Percentiles rank a stretch among this genome's conserved stretches.
Evolutionary conservation across 2,113 vertebrate genomes (phyloP).

Genomic region (Psephotus haematonotus): DNA sequence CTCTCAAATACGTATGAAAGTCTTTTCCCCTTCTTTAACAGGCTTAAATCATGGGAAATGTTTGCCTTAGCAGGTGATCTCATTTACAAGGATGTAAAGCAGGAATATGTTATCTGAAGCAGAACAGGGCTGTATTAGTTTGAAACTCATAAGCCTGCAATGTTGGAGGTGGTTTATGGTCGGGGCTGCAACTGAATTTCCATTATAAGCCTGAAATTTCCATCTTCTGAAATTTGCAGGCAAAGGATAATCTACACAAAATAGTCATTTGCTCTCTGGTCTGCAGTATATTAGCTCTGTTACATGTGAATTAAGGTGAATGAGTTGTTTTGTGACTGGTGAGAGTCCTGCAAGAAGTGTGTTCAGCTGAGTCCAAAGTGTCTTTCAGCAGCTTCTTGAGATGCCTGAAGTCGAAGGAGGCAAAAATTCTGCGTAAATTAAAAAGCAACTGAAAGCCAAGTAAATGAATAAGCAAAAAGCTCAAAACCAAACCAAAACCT

Average conservation of each 20-base stretch:
- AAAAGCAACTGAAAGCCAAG: background rate
- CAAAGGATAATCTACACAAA: background rate
- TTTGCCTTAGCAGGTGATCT: background rate
- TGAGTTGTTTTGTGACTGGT: background rate
- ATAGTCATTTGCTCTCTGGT: background rate
- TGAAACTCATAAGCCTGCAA: background rate
- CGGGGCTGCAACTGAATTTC: background rate
- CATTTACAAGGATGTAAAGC: background rate
- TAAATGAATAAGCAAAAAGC: background rate
- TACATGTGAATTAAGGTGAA: background rate
- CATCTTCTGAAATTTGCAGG: background rate
- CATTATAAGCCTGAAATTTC: background rate
- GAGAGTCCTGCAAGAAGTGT: background rate
- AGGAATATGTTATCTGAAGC: background rate
- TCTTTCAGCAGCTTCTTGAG: background rate
- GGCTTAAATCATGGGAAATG: background rate
- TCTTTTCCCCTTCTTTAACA: background rate
- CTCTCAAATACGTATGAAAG: background rate
- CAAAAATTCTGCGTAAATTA: background rate
- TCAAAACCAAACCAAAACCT: background rate
- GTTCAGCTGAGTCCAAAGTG: background rate
- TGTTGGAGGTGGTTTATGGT: background rate
- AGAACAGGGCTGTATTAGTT: background rate
- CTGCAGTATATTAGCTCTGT: background rate
- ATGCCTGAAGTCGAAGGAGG: accelerated